These are phyloP conservation scores for Desoria tigrina DNA, from an alignment of 2,888 invertebrate genomes.

Conservation along the genomic window DNA sequence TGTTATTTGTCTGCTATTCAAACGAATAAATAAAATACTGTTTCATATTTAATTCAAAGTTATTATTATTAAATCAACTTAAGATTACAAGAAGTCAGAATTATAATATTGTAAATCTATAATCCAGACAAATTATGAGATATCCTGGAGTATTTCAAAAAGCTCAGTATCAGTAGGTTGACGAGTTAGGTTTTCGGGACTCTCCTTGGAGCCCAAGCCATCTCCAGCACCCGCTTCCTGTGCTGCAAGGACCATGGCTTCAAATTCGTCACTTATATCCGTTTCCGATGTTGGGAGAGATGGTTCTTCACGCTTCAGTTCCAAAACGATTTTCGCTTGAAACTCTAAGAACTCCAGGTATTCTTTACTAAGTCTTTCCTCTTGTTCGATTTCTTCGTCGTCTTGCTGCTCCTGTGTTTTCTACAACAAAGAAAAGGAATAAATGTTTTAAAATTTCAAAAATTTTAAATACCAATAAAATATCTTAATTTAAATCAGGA, in stretches of 20 bases:
- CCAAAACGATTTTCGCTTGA: slow-evolving; percentile 34
- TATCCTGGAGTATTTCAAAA: too few relatives aligned
- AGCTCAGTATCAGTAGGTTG: too few relatives aligned
- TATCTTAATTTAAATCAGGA: slow-evolving; percentile 2
- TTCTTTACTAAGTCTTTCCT: slow-evolving; percentile 41
- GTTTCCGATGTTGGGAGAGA: slow-evolving; percentile 40
- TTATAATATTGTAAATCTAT: too few relatives aligned
- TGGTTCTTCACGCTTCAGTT: slow-evolving; percentile 48
- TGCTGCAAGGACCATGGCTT: slow-evolving; percentile 38
- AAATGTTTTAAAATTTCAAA: background rate
- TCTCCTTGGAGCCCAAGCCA: too few relatives aligned
- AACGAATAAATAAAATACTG: too few relatives aligned
- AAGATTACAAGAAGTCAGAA: too few relatives aligned
- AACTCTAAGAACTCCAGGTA: slow-evolving; percentile 49
- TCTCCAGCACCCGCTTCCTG: slow-evolving; percentile 34
- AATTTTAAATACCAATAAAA: background rate
- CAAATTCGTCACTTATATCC: slow-evolving; percentile 42
- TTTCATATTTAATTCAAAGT: too few relatives aligned
- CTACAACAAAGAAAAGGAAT: slow-evolving; percentile 26
- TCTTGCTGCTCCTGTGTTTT: slow-evolving; percentile 42
- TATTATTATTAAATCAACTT: too few relatives aligned
- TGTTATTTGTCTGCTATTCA: too few relatives aligned
- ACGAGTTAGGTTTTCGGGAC: too few relatives aligned
- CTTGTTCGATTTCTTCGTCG: slow-evolving; percentile 42
- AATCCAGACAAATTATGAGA: too few relatives aligned